These are phyloP conservation scores for Polyommatus iphigenia DNA, from an alignment of 2,888 invertebrate species.

Conservation along the genomic window DNA sequence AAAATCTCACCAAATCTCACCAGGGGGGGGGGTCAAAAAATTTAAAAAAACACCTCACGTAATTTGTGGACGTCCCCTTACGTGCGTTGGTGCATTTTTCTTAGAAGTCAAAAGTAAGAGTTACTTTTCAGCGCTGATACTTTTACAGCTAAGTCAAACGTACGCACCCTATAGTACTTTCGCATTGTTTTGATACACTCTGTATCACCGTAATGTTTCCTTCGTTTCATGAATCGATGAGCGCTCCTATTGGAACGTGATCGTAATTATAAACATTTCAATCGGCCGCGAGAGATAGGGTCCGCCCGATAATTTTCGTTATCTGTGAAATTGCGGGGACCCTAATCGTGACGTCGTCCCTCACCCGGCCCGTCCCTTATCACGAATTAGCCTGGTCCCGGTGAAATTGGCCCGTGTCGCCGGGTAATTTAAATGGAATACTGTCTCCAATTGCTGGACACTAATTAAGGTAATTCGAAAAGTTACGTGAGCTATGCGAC, in stretches of 20 bases:
- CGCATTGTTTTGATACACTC: background rate
- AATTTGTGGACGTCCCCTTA: too few relatives aligned
- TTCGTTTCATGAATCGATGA: background rate
- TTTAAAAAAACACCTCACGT: too few relatives aligned
- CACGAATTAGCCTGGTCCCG: conserved; percentile 71
- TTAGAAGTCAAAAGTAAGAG: too few relatives aligned
- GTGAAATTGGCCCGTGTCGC: conserved; percentile 67
- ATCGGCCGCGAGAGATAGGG: conserved; percentile 3
- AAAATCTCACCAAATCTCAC: too few relatives aligned
- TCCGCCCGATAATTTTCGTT: conserved; percentile 59
- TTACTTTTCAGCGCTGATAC: too few relatives aligned
- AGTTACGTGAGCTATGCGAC: conserved; percentile 57
- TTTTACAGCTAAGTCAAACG: too few relatives aligned
- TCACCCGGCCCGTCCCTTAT: conserved; percentile 71
- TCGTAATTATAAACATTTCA: conserved; percentile 15
- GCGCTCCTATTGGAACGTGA: background rate
- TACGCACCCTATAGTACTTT: background rate
- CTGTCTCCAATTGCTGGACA: conserved; percentile 65
- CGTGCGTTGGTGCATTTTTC: too few relatives aligned
- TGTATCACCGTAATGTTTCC: background rate
- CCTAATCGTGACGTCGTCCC: conserved; percentile 61
- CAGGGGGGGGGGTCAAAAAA: too few relatives aligned
- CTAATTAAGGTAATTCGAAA: conserved; percentile 74
- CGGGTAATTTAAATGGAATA: conserved; percentile 69
- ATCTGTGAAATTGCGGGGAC: conserved; percentile 51